A percentile compares a stretch with the other conserved stretches of the same genome.
Conservation (phyloP, 1,140 invertebrate genomes). For the Drosophila kanapiae region DNA sequence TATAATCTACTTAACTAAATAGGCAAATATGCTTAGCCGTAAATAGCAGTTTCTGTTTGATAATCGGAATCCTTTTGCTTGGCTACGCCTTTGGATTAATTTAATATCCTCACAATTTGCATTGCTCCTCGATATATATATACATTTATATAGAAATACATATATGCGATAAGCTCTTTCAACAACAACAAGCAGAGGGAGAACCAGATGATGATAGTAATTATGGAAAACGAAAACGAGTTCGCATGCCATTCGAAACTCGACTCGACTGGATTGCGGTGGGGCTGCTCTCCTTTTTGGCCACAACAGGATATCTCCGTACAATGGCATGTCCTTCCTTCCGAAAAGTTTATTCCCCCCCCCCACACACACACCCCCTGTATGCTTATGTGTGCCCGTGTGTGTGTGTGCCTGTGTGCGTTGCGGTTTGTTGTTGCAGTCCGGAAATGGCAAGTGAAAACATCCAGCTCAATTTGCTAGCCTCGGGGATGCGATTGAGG, state of each 20-base stretch:
- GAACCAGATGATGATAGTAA: constrained; percentile 32
- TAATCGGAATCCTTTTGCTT: constrained; percentile 13
- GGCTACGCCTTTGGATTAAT: constrained; percentile 11
- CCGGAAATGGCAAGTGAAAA: constrained; percentile 71
- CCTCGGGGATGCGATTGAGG: constrained; percentile 14
- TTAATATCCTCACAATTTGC: constrained; percentile 9
- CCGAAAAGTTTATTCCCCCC: constrained; percentile 21
- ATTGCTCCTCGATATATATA: neutral
- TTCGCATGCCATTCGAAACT: constrained; percentile 15
- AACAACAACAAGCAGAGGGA: constrained; percentile 3
- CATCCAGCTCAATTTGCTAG: constrained; percentile 64
- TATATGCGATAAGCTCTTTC: constrained; percentile 10
- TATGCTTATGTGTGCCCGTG: neutral
- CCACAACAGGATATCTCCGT: constrained; percentile 23
- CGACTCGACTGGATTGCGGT: constrained; percentile 2
- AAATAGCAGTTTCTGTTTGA: constrained; percentile 12
- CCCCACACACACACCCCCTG: neutral
- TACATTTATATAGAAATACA: neutral
- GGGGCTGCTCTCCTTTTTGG: constrained; percentile 20
- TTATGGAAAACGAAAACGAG: constrained; percentile 29
- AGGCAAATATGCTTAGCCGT: neutral
- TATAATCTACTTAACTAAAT: neutral
- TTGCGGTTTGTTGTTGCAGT: constrained; percentile 43
- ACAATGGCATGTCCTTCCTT: constrained; percentile 33
- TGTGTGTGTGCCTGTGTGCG: constrained; percentile 8